A percentile compares a stretch with the other conserved stretches of the same genome.
phyloP scores from a whole-genome alignment of 2,797 vertebrate species.

The Peromyscus attwateri region DNA sequence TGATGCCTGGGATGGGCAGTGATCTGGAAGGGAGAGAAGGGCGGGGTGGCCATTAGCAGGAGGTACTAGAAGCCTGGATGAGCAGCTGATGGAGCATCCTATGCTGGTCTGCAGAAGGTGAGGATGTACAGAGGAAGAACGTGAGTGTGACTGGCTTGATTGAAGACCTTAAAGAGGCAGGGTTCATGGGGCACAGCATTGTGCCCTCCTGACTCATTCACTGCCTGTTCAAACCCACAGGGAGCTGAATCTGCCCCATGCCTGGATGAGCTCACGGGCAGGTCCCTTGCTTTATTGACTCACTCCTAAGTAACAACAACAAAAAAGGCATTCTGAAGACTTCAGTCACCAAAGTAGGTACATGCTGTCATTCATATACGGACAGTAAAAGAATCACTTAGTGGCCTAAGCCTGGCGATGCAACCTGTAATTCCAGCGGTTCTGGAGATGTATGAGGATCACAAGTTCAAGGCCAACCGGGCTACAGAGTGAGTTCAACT shows the following conservation, averaged over 20 bases:
- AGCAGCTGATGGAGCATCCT: slow-evolving; percentile 80
- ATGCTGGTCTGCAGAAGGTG: not conserved
- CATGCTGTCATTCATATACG: not conserved
- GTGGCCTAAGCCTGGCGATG: no score
- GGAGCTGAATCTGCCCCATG: not conserved
- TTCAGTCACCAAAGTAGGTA: no score
- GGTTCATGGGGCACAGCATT: fast-evolving
- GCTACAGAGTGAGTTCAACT: not conserved
- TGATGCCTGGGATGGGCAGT: not conserved
- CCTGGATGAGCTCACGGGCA: not conserved
- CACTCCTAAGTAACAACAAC: no score
- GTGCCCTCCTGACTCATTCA: fast-evolving
- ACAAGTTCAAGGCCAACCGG: not conserved
- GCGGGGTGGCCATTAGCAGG: slow-evolving; percentile 70
- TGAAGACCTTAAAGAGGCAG: not conserved
- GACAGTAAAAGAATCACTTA: not conserved
- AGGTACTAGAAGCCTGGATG: slow-evolving; percentile 63
- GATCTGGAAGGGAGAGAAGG: slow-evolving; percentile 72
- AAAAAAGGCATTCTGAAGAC: no score
- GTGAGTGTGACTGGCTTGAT: not conserved
- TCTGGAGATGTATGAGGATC: not conserved
- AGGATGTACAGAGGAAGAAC: not conserved
- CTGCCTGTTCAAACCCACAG: not conserved
- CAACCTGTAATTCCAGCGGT: not conserved
- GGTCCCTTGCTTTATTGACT: not conserved